phyloP scores from a whole-genome alignment of 1,140 invertebrate genomes.

The Acromyrmex charruanus region DNA sequence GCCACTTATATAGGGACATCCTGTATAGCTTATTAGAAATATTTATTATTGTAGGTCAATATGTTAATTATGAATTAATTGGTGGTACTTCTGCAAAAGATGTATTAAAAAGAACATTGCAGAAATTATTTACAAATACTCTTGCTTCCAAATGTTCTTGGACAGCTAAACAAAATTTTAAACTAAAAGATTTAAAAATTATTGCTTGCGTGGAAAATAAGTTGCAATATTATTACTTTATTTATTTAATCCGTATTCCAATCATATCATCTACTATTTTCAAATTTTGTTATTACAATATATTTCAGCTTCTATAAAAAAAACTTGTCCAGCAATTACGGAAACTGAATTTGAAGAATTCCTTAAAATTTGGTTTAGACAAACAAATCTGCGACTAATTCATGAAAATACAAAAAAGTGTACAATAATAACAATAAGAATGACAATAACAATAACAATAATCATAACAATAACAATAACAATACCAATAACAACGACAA shows the following conservation, averaged over 20 bases:
- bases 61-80: neutral
- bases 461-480: too few relatives aligned
- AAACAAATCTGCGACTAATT: neutral
- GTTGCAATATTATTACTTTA: too few relatives aligned
- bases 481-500: too few relatives aligned
- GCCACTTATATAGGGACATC: too few relatives aligned
- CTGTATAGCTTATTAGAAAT: too few relatives aligned
- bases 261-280: too few relatives aligned
- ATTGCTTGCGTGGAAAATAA: neutral
- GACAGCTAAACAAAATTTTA: neutral
- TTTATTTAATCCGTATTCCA: too few relatives aligned
- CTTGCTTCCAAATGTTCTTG: neutral
- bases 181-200: neutral
- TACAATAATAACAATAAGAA: too few relatives aligned
- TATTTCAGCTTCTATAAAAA: constrained; percentile 4
- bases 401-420: too few relatives aligned
- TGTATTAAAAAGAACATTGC: neutral
- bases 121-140: neutral
- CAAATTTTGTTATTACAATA: too few relatives aligned
- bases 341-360: neutral
- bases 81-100: neutral
- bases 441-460: too few relatives aligned
- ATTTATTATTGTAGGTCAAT: neutral
- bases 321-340: neutral
- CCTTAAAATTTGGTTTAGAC: neutral